Base-by-base conservation (phyloP, 1,140 invertebrate species). In the Monomorium pharaonis region DNA sequence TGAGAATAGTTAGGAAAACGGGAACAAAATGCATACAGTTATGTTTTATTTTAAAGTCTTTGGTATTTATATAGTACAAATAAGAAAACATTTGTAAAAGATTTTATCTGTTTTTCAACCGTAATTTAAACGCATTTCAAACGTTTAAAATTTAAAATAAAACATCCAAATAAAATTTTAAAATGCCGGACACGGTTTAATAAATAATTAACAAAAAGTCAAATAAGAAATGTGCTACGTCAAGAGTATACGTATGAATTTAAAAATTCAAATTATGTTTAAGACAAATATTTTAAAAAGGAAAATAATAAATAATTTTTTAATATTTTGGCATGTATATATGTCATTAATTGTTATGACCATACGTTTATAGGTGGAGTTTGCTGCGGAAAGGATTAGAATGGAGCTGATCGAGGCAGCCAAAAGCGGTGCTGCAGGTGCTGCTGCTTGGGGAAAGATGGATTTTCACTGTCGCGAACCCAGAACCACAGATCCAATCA, bases 371-470 rank as follows among this genome's bases (percentile, higher is more conserved):
- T 93, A 99, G 98, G 98, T 99, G 90, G 97, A 98, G 93, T 99
- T 99, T 94, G 97, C 97, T 44, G 98, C 98, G 0, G 98, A 99
- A 93, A 98, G 97, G 14, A 94, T 99, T 42, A 96, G 97, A 62
- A 95, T 99, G 89, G 98, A 99, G 94, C 95, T 99, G 33, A 97
- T 99, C 84, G 98, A 99, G 90, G 95, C 99, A 92, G 98, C 98
- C 0, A 96, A 97, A 49, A 97, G 97, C 62, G 98, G 98, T 5
- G 98, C 98, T 88, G 97, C 98, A 83, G 95, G 99, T 60, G 97
- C 99, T 58, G 97, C 97, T n/a, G 97, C 98, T 5, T 97, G 97
- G 65, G 99, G 99, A 18, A 97, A 97, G 75, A 95, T 99, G 63
- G 97, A 98, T 91, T 99, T 98, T 95, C 97, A 97, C 92, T 99